Base-by-base conservation (phyloP, 2,888 invertebrate genomes). In the Ormyrus labotus region DNA sequence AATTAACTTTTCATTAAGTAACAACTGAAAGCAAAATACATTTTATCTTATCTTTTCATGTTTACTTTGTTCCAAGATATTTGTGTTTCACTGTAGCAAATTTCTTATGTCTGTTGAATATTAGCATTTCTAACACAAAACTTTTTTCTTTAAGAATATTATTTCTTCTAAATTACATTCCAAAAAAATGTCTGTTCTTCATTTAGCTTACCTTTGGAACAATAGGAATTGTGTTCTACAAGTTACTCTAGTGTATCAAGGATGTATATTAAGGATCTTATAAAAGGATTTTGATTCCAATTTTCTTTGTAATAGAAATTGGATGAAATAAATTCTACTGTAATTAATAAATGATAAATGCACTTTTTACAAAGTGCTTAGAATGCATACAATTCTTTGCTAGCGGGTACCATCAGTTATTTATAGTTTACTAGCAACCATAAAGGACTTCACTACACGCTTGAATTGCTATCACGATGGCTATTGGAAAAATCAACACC, bases 391-490 rank as follows among this genome's bases (percentile, higher is more conserved):
- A 61, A 77, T 81, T 81, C 81, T 75, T 82, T 83, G 68, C 73
- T 81, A 67, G 67, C 53, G 19, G 60, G 72, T 82, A 82, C 76
- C 81, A 86, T 84, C 81, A 72, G 85, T 86, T 89, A 89, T 90
- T 89, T 87, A 89, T 90, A 89, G 87, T 89, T 89, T 87, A 89
- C 89, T 88, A 86, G 83, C 78, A 85, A 85, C 85, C 86, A 86
- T 89, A 88, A 88, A 88, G 86, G 87, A 87, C 87, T 89, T 85
- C 85, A 85, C 82, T 87, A 83, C 86, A 85, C 87, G 88, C 87
- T 85, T 87, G 87, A 87, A 88, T 87, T 85, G 85, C 85, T 88
- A 87, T 87, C 86, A 86, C 84, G 84, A 83, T 87, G 86, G 84
- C 86, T 89, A 89, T 90, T 88, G 89, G 89, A 89, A 90, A 89